Base-by-base conservation (phyloP, 2,888 invertebrate species). In the Drosophila cracens region DNA sequence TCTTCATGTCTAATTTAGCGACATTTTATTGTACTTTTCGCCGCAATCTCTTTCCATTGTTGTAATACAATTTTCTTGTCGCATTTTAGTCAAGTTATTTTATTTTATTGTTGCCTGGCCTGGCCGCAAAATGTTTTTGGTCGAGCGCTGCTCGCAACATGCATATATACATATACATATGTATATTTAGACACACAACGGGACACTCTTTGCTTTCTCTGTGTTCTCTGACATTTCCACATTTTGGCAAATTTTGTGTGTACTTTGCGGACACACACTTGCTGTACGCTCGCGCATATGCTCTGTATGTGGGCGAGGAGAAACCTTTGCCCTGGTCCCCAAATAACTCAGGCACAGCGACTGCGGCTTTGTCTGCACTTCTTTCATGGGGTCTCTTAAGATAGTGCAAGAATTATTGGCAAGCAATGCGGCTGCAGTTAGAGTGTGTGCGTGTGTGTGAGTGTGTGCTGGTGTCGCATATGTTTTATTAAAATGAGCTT, bases 1-100 rank as follows among this genome's bases (percentile, higher is more conserved):
- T 83, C 91, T 90, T 87, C 91, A 90, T 91, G 91, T 92, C 92
- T 91, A 91, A 90, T 92, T 92, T 91, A 88, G 92, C 89, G 91
- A 91, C 92, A 92, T 91, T 91, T 91, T 87, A 87, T 86, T 87
- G 91, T 87, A 85, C 78, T 90, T 90, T 90, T 82, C 86, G 72
- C 90, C 90, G 74, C 85, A 86, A 86, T 86, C 90, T 90, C 89
- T 86, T 89, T 90, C 85, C 90, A 86, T 89, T 86, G 85, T 86
- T 86, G 89, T 90, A 86, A 90, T 90, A 86, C 85, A 90, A 87
- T 86, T 86, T 86, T 89, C 85, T 86, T 86, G 89, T 86, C 90
- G 87, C 85, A 89, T 90, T 85, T 90, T 69, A 90, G 90, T 82
- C 89, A 90, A 86, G 85, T 89, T 89, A 90, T 79, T 87, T 79